phyloP scores from a whole-genome alignment of 2,888 invertebrate genomes.

The Melipona beecheii region DNA sequence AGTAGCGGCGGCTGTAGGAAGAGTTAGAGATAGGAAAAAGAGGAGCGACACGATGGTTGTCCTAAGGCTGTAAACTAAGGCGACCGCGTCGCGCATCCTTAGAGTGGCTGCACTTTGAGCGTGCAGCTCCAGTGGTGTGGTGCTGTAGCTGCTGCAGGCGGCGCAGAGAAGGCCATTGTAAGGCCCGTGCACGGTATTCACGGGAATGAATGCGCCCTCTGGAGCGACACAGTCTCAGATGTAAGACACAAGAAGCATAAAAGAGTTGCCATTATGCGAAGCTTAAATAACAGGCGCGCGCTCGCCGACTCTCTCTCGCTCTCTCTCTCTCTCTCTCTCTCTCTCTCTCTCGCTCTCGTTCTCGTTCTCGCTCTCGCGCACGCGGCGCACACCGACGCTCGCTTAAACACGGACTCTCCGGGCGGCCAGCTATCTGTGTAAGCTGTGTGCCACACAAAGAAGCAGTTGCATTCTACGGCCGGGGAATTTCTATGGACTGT shows the following conservation, averaged over 20 bases:
- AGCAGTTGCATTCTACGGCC: slow-evolving; percentile 66
- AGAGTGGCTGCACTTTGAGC: slow-evolving; percentile 68
- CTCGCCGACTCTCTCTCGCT: slow-evolving; percentile 32
- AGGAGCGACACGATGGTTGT: slow-evolving; percentile 47
- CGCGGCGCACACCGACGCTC: slow-evolving; percentile 45
- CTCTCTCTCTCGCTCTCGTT: not conserved
- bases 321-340: not conserved
- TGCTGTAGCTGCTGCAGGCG: slow-evolving; percentile 66
- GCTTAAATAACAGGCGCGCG: slow-evolving; percentile 82
- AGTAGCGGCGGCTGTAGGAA: not conserved
- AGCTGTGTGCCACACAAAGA: slow-evolving; percentile 48
- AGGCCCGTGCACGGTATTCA: slow-evolving; percentile 75
- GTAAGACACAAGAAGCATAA: slow-evolving; percentile 83
- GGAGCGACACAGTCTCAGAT: slow-evolving; percentile 79
- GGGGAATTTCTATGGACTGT: slow-evolving; percentile 74
- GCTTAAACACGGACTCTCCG: slow-evolving; percentile 51
- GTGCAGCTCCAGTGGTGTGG: slow-evolving; percentile 52
- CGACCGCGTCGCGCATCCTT: slow-evolving; percentile 68
- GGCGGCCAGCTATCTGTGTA: slow-evolving; percentile 24
- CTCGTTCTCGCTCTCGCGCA: no score
- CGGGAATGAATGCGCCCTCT: slow-evolving; percentile 80
- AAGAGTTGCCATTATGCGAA: slow-evolving; percentile 82
- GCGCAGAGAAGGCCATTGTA: slow-evolving; percentile 75
- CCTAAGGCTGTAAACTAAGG: slow-evolving; percentile 64
- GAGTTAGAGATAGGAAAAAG: slow-evolving; percentile 37